Conservation (phyloP, 2,797 vertebrate species). For the Acanthornis magna region DNA sequence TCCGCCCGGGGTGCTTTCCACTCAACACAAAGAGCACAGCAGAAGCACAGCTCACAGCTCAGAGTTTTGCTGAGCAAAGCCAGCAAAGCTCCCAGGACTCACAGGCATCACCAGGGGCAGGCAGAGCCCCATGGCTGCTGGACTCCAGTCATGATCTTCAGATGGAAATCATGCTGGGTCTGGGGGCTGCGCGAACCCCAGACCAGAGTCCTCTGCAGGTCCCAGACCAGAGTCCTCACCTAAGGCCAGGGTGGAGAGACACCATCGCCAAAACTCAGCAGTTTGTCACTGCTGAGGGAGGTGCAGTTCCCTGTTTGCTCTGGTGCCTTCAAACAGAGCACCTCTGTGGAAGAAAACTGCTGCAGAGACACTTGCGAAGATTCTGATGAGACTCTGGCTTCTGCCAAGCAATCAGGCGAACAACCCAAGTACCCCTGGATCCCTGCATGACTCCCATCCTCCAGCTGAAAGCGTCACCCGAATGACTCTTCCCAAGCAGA, state of each 20-base stretch:
- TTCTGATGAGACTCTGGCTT: neutral
- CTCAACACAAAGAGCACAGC: fast-evolving
- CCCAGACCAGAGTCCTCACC: neutral
- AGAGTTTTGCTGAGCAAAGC: neutral
- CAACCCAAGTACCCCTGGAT: neutral
- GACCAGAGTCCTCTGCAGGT: neutral
- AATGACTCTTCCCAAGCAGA: slow-evolving; percentile 20
- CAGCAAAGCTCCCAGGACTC: too few species aligned
- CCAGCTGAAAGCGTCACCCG: neutral
- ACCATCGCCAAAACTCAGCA: neutral
- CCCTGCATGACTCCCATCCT: neutral
- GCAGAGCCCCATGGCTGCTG: fast-evolving
- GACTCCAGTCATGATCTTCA: neutral
- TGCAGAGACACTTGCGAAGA: neutral
- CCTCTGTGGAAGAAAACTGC: neutral
- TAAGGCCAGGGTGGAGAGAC: neutral
- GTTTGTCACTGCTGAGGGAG: neutral
- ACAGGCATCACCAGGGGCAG: neutral
- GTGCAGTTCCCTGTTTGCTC: neutral
- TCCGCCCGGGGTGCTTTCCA: neutral
- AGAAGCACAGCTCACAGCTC: neutral
- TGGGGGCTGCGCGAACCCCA: neutral
- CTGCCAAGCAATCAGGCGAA: slow-evolving; percentile 8
- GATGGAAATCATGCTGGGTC: neutral
- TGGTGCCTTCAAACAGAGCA: neutral